Percentiles rank a stretch among this genome's conserved stretches.
Conservation (phyloP, 2,113 vertebrate species). For the Limnothrissa miodon region DNA sequence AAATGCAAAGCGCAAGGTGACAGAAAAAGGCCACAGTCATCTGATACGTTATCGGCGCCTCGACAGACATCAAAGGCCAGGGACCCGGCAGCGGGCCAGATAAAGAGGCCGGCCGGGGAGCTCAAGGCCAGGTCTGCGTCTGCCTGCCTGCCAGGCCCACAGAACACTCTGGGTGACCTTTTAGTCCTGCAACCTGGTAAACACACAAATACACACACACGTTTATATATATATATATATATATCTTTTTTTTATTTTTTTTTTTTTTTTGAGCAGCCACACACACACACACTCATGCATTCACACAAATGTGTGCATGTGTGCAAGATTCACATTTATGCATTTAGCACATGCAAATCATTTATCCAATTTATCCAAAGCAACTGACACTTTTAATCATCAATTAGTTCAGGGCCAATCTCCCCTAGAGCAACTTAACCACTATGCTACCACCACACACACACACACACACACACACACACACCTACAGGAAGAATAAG, state of each 20-base stretch:
- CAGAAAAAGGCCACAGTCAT: conserved; percentile 58
- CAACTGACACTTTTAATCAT: too few relatives aligned
- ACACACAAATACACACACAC: neutral
- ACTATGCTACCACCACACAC: too few relatives aligned
- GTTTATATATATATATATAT: conserved; percentile 24
- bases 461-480: neutral
- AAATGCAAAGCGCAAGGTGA: conserved; percentile 64
- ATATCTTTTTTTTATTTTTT: too few relatives aligned
- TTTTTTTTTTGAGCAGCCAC: too few relatives aligned
- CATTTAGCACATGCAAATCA: too few relatives aligned
- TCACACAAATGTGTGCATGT: too few relatives aligned
- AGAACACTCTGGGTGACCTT: conserved; percentile 34
- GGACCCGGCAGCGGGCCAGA: conserved; percentile 16
- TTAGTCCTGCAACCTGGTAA: conserved; percentile 14
- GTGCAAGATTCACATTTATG: too few relatives aligned
- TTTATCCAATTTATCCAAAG: too few relatives aligned
- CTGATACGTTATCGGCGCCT: conserved; percentile 62
- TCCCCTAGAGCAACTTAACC: too few relatives aligned
- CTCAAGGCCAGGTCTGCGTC: conserved; percentile 16
- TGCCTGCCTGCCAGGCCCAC: neutral
- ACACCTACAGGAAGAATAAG: neutral
- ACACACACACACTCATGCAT: conserved; percentile 17
- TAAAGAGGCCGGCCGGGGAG: conserved; percentile 19
- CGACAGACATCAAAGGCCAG: conserved; percentile 62
- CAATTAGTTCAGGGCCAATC: too few relatives aligned